phyloP scores from a whole-genome alignment of 2,888 invertebrate species.

The Scelioninae gen. 1 region DNA sequence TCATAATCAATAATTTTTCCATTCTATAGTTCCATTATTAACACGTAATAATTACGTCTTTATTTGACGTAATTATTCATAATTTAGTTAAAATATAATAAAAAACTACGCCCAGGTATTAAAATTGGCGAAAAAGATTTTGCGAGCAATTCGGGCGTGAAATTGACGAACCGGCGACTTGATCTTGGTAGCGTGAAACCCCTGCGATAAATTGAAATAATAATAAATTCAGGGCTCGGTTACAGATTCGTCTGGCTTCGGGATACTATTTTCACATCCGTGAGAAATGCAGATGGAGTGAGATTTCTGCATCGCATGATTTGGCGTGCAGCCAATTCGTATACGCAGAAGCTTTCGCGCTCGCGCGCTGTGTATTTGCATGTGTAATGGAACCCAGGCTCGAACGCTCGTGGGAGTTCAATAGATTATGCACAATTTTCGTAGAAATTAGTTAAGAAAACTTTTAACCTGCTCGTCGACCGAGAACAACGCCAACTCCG shows the following conservation, averaged over 20 bases:
- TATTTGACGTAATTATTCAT: too few relatives aligned
- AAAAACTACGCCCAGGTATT: too few relatives aligned
- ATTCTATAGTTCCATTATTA: too few relatives aligned
- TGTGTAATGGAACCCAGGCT: conserved; percentile 63
- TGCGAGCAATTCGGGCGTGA: too few relatives aligned
- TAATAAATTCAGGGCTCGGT: conserved; percentile 65
- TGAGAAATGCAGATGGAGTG: conserved; percentile 79
- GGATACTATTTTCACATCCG: conserved; percentile 81
- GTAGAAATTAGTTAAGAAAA: conserved; percentile 66
- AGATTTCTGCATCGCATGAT: conserved; percentile 77
- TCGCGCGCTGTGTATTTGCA: conserved; percentile 59
- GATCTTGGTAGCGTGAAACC: conserved; percentile 25
- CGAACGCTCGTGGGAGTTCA: conserved; percentile 65
- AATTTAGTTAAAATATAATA: too few relatives aligned
- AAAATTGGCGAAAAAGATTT: too few relatives aligned
- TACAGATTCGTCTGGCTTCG: conserved; percentile 69
- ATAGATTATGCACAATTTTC: conserved; percentile 70
- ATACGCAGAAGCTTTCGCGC: conserved; percentile 51
- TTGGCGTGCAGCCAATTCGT: conserved; percentile 78
- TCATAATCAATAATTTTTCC: too few relatives aligned
- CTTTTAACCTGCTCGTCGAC: conserved; percentile 53
- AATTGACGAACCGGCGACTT: conserved; percentile 46
- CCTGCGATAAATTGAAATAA: conserved; percentile 62
- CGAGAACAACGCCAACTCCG: conserved; percentile 41
- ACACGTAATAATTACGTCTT: too few relatives aligned